phyloP scores from a whole-genome alignment of 2,888 invertebrate species.

The Metacarcinus magister region DNA sequence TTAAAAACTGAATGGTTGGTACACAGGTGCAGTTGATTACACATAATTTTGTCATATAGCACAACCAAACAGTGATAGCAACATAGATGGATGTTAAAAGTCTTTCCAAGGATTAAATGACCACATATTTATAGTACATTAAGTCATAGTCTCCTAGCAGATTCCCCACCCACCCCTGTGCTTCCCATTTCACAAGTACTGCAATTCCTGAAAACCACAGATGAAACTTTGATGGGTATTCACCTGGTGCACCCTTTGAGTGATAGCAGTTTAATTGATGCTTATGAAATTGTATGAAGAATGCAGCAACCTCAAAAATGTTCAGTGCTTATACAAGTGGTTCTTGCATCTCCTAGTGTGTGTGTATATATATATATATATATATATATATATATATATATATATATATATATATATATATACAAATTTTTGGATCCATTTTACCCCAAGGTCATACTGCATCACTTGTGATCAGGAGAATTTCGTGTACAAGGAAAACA shows the following conservation, averaged over 20 bases:
- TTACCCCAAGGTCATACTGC: not conserved
- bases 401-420: too few relatives aligned
- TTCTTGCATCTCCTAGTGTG: too few relatives aligned
- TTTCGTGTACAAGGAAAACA: not conserved
- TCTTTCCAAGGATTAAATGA: not conserved
- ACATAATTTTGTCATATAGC: not conserved
- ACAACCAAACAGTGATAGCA: not conserved
- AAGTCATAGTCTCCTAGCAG: not conserved
- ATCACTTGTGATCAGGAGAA: not conserved
- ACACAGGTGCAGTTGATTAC: not conserved
- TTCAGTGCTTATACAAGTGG: not conserved
- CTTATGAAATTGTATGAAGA: not conserved
- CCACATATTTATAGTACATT: not conserved
- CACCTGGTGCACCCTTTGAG: not conserved
- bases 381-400: too few relatives aligned
- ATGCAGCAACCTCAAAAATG: not conserved
- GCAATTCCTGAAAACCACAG: not conserved
- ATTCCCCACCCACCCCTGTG: not conserved
- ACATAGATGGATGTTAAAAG: not conserved
- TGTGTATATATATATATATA: too few relatives aligned
- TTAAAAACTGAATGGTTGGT: not conserved
- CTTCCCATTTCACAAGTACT: not conserved
- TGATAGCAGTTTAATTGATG: not conserved
- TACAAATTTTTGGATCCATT: not conserved
- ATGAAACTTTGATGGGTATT: not conserved